Percentiles rank a stretch among this genome's conserved stretches.
Conservation (phyloP, 2,797 vertebrate species). For the Fistularia tabacaria region DNA sequence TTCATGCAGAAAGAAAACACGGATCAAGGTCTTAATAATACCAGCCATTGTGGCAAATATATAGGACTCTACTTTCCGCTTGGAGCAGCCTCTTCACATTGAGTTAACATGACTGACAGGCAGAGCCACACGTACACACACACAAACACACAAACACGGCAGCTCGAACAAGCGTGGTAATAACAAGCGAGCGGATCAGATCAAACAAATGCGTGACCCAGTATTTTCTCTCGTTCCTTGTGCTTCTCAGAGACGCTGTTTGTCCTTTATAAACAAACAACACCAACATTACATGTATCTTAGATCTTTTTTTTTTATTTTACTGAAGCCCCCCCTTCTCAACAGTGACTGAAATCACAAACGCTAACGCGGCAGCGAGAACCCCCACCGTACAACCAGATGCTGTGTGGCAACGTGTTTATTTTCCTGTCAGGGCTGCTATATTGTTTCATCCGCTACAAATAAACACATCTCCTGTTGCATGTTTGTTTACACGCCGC, state of each 20-base stretch:
- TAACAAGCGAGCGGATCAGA: conserved; percentile 27
- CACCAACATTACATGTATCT: conserved; percentile 32
- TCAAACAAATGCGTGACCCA: conserved; percentile 32
- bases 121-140: conserved; percentile 29
- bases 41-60: conserved; percentile 59
- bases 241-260: conserved; percentile 5
- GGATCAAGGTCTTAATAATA: conserved; percentile 68
- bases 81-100: conserved; percentile 60
- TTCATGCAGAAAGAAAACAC: conserved; percentile 61
- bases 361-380: conserved; percentile 3
- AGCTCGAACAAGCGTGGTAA: conserved; percentile 21
- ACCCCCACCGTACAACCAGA: conserved; percentile 28
- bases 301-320: conserved; percentile 34
- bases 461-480: conserved; percentile 62
- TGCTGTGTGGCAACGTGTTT: conserved; percentile 54
- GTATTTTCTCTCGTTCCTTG: conserved; percentile 4
- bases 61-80: conserved; percentile 61
- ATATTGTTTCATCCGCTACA: conserved; percentile 63
- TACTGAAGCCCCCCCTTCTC: neutral
- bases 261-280: conserved; percentile 25
- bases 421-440: conserved; percentile 57
- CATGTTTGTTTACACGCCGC: conserved; percentile 62
- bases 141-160: conserved; percentile 11
- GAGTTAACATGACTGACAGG: conserved; percentile 70
- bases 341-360: conserved; percentile 10